These are phyloP conservation scores for Plodia interpunctella DNA, from an alignment of 1,140 invertebrate species.

Conservation along the genomic window DNA sequence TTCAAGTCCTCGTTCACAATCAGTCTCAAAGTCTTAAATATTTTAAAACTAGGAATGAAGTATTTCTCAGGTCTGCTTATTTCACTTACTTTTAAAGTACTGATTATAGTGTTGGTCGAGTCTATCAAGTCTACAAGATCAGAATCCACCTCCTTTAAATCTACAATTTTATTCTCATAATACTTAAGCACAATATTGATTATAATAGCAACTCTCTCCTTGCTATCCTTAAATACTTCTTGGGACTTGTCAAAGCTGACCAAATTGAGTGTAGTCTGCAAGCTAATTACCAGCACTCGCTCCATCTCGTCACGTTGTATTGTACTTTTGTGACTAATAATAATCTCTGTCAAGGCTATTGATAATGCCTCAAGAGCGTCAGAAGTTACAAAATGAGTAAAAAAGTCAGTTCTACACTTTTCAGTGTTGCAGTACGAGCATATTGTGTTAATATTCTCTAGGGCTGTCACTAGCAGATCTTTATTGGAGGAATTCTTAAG, in stretches of 20 bases:
- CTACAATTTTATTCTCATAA: constrained; percentile 56
- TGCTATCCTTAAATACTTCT: constrained; percentile 45
- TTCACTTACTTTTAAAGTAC: constrained; percentile 34
- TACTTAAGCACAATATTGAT: constrained; percentile 50
- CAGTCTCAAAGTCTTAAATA: constrained; percentile 47
- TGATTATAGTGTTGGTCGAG: constrained; percentile 48
- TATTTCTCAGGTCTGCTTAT: constrained; percentile 35
- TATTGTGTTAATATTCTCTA: constrained; percentile 78
- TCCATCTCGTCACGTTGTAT: constrained; percentile 54
- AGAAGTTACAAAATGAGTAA: constrained; percentile 52
- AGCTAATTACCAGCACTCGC: constrained; percentile 55
- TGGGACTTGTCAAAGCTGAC: constrained; percentile 50
- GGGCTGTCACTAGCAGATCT: constrained; percentile 75
- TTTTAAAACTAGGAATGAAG: constrained; percentile 41
- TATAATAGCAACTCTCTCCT: constrained; percentile 38
- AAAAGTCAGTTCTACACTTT: constrained; percentile 48
- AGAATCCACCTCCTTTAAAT: constrained; percentile 57
- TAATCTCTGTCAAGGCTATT: constrained; percentile 55
- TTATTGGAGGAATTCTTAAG: constrained; percentile 82
- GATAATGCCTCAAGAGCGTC: constrained; percentile 49
- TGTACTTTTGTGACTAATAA: constrained; percentile 38
- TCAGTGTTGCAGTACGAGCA: constrained; percentile 62
- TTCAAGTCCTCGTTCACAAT: constrained; percentile 38
- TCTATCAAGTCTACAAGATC: constrained; percentile 63
- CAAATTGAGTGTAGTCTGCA: constrained; percentile 57